Conservation (phyloP, 2,113 vertebrate genomes). For the Shinisaurus crocodilurus region DNA sequence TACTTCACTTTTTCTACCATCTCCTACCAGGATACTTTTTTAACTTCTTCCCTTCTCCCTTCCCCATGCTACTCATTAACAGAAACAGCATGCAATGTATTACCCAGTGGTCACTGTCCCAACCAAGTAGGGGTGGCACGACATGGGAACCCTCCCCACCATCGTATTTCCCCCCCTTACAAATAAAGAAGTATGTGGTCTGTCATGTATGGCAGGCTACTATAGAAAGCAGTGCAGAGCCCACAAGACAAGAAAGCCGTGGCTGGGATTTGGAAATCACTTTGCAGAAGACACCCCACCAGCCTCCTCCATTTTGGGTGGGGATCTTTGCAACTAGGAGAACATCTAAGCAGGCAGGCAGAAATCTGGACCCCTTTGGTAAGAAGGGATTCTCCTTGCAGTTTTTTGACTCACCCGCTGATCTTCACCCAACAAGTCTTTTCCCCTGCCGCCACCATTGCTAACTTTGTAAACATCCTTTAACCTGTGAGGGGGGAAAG, state of each 20-base stretch:
- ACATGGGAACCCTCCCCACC: neutral
- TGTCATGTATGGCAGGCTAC: neutral
- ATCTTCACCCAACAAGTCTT: neutral
- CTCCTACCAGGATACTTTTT: neutral
- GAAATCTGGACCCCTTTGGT: neutral
- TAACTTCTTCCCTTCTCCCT: neutral
- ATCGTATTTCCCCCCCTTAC: neutral
- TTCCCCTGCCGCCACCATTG: neutral
- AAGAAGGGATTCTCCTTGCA: too few species aligned
- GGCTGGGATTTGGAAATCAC: neutral
- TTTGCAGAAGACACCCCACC: neutral
- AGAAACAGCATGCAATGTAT: neutral
- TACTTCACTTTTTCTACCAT: neutral
- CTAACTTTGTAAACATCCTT: too few species aligned
- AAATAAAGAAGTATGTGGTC: neutral
- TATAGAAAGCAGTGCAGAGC: neutral
- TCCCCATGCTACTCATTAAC: neutral
- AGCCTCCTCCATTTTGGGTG: neutral
- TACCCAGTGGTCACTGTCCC: neutral
- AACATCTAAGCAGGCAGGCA: neutral
- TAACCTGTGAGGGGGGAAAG: neutral
- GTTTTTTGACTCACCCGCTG: too few species aligned
- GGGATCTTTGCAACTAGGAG: neutral
- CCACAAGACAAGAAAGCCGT: neutral
- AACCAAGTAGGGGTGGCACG: neutral